phyloP scores from a whole-genome alignment of 30 jellyfish, hydroid and myxozoan genomes.

The Cassiopea xamachana region DNA sequence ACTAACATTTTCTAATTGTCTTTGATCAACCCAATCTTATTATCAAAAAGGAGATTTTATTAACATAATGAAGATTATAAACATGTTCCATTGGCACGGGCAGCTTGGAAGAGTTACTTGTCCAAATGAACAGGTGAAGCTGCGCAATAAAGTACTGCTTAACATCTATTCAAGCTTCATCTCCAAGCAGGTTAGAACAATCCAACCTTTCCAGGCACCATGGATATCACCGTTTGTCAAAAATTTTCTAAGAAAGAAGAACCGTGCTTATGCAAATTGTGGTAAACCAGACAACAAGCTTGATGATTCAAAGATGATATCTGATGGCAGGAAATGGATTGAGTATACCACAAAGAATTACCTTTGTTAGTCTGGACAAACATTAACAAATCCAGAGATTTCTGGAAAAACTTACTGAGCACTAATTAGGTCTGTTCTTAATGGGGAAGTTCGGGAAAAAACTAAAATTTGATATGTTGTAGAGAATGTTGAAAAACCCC shows the following conservation, averaged over 20 bases:
- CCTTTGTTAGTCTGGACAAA: neutral
- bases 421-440: neutral
- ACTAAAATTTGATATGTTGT: neutral
- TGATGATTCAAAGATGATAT: neutral
- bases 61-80: neutral
- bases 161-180: neutral
- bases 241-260: neutral
- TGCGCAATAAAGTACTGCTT: neutral
- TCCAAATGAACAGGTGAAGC: neutral
- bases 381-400: neutral
- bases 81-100: neutral
- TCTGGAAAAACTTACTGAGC: neutral
- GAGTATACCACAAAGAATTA: slow-evolving; percentile 10
- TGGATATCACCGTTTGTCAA: neutral
- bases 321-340: neutral
- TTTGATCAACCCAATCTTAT: neutral
- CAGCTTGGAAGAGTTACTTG: slow-evolving; percentile 9
- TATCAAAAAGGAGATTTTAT: neutral
- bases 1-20: neutral
- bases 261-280: neutral
- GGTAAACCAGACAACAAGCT: neutral
- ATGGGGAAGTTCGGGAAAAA: neutral
- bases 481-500: neutral
- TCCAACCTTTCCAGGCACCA: neutral
- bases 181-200: neutral